These are phyloP conservation scores for Asarcornis scutulata DNA, from an alignment of 2,113 vertebrate species.

Conservation along the genomic window DNA sequence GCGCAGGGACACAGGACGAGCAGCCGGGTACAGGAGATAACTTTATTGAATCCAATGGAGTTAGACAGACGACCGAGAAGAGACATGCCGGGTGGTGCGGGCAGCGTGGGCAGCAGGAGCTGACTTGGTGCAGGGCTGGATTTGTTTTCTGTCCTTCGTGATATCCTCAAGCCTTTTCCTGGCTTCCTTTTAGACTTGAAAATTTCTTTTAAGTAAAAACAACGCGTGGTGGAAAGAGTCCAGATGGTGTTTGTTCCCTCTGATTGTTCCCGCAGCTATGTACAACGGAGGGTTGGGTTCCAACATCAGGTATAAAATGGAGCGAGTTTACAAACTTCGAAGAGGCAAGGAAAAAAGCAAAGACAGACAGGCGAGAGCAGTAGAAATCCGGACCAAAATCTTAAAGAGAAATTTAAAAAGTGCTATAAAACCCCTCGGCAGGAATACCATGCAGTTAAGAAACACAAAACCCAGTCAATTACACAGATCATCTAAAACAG, in stretches of 20 bases:
- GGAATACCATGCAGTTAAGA: constrained; percentile 72
- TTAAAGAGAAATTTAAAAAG: constrained; percentile 74
- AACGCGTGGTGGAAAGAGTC: constrained; percentile 64
- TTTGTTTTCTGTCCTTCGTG: constrained; percentile 47
- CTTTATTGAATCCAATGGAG: constrained; percentile 82
- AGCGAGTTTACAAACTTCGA: constrained; percentile 65
- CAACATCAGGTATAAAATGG: constrained; percentile 72
- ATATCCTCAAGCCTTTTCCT: constrained; percentile 61
- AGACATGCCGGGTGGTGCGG: constrained; percentile 73
- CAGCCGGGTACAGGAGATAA: constrained; percentile 74
- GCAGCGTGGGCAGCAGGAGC: constrained; percentile 68
- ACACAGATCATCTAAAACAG: constrained; percentile 65
- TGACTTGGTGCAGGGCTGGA: constrained; percentile 65
- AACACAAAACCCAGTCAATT: constrained; percentile 67
- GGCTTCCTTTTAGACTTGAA: constrained; percentile 35
- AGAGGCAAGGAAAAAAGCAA: constrained; percentile 58
- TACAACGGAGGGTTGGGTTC: constrained; percentile 71
- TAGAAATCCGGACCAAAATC: constrained; percentile 71
- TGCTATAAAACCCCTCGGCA: constrained; percentile 71
- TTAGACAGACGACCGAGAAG: constrained; percentile 75
- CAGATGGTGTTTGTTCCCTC: constrained; percentile 71
- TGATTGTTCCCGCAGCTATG: constrained; percentile 83
- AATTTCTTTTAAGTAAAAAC: constrained; percentile 66
- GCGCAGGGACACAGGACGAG: background rate
- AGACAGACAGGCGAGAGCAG: constrained; percentile 67